Evolutionary conservation across 2,888 invertebrate species (phyloP), one percentile per base, ranked within the genome.

Genomic region (Monoplex corrugatus): DNA sequence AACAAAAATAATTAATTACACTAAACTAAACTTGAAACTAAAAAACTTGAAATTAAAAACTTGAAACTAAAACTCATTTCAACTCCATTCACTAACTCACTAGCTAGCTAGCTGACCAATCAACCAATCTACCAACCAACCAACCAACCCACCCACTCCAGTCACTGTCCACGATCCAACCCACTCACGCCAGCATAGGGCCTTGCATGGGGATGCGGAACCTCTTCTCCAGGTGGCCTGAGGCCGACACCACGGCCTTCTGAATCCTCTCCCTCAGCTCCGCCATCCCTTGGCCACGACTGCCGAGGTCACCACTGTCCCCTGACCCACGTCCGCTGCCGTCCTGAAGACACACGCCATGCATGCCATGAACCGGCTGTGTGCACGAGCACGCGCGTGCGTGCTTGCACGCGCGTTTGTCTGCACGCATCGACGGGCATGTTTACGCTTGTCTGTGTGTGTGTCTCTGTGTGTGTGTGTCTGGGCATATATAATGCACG

Each of bases 181-280:
- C 6, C 32, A 50, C 87, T 91, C 92, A 95, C 95, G 92, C 90
- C 13, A 95, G 92, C 78, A 95, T 94, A 10, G 88, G 91, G 16
- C 95, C 94, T 86, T 89, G 92, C 83, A 93, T 91, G 38, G 95
- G 95, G 44, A 95, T 92, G 89, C 97, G 96, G 91, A 98, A 96
- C 86, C 95, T 97, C 85, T 97, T 96, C 88, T 96, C 95, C 83
- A 96, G 95, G 63, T 97, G 96, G 40, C 96, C 97, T 0, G 97
- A 97, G 13, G 96, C 95, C 63, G 94, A 91, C 32, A 97, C 93
- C 63, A 98, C 94, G 88, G 96, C 95, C 45, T 96, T 91, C 93
- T 97, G 96, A 44, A 97, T 94, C 91, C 94, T 91, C 28, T 93
- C 85, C 32, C 95, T 93, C 87, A 97, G 94, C 40, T 96, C 93